A percentile compares a stretch with the other conserved stretches of the same genome.
phyloP scores from a whole-genome alignment of 2,888 invertebrate species.

The Andrena minutula region DNA sequence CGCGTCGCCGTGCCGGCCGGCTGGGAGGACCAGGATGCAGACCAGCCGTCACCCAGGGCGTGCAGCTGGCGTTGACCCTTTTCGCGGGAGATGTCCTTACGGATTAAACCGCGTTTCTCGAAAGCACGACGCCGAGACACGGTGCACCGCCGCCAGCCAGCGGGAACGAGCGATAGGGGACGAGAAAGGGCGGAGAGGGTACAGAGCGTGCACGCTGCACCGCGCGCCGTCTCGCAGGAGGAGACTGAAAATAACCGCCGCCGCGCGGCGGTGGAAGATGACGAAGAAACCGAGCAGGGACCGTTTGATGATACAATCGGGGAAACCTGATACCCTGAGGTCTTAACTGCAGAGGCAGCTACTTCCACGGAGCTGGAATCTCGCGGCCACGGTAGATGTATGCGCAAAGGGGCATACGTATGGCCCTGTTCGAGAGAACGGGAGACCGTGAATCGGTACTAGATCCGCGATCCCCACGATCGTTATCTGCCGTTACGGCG shows the following conservation, averaged over 20 bases:
- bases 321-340: constrained; percentile 80
- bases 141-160: constrained; percentile 27
- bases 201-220: background rate
- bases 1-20: background rate
- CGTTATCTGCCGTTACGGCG: constrained; percentile 66
- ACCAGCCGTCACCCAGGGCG: constrained; percentile 54
- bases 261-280: constrained; percentile 53
- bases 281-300: constrained; percentile 74
- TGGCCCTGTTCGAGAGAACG: constrained; percentile 47
- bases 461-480: constrained; percentile 67
- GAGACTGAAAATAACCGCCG: constrained; percentile 56
- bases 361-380: constrained; percentile 78
- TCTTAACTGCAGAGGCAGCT: constrained; percentile 80
- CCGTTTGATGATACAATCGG: constrained; percentile 80
- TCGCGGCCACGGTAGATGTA: constrained; percentile 56
- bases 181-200: constrained; percentile 3
- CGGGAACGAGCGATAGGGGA: constrained; percentile 22
- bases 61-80: constrained; percentile 68
- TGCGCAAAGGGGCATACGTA: constrained; percentile 62
- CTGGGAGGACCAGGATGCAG: constrained; percentile 43
- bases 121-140: constrained; percentile 55
- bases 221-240: constrained; percentile 32
- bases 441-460: constrained; percentile 63
- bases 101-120: constrained; percentile 72
- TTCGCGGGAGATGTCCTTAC: constrained; percentile 74